phyloP scores from a whole-genome alignment of 2,797 vertebrate species.

The Synanceia verrucosa region DNA sequence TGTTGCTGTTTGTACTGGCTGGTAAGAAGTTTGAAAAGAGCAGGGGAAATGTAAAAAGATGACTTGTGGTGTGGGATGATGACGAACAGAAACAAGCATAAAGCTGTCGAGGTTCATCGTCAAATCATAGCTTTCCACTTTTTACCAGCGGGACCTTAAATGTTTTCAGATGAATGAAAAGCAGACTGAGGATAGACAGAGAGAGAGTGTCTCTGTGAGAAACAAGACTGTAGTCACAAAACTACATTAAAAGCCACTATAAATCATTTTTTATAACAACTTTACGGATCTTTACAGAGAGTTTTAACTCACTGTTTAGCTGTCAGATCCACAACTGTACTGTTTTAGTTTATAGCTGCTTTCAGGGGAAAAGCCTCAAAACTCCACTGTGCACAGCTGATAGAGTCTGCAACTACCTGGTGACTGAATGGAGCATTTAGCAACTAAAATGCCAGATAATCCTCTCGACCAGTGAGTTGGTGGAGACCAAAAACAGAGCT shows the following conservation, averaged over 20 bases:
- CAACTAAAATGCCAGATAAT: too few relatives aligned
- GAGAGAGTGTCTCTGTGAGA: conserved; percentile 1
- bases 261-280: too few relatives aligned
- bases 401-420: too few relatives aligned
- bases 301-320: conserved; percentile 2
- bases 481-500: too few relatives aligned
- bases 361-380: neutral
- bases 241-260: too few relatives aligned
- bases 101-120: conserved; percentile 2
- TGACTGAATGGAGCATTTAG: too few relatives aligned
- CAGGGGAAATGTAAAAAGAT: conserved; percentile 24
- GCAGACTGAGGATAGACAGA: neutral
- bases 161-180: neutral
- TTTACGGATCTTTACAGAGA: too few relatives aligned
- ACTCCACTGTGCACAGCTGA: neutral
- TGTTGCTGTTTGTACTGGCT: conserved; percentile 60
- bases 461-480: too few relatives aligned
- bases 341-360: neutral
- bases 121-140: conserved; percentile 9
- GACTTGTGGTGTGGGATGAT: conserved; percentile 45
- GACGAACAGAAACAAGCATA: conserved; percentile 27
- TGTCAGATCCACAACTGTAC: neutral
- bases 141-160: neutral
- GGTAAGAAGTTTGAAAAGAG: conserved; percentile 22
- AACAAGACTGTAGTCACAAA: neutral